Evolutionary conservation across 1,140 invertebrate genomes (phyloP), one percentile per base, ranked within the genome.

Genomic region (Atta colombica): DNA sequence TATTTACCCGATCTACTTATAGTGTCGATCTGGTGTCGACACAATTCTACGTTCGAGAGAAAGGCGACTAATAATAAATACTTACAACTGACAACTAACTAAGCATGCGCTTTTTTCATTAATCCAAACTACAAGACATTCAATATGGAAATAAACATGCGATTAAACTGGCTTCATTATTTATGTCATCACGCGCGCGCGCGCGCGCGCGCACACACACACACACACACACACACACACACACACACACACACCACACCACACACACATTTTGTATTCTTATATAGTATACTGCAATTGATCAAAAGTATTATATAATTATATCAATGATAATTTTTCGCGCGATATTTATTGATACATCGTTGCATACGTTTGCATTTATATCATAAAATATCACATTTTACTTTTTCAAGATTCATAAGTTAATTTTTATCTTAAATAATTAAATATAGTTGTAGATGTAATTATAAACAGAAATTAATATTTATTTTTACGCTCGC

Each of bases 81-180:
- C 60, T 35, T 66, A 51, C 18, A 65, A 78, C 25, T 51, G 45
- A 80, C 12, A 25, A 82, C 68, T 82, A 82, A 82, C 68, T 60
- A 61, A 75, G 69, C 80, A 84, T 84, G 69, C n/a, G 80, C 80
- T 84, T 84, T 45, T 63, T 18, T 28, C n/a, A 75, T 61, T 74
- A 80, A 80, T 80, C n/a, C 45, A 10, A 80, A 69, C 5, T 55
- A 25, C 28, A 31, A 45, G 8, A 45, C 6, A 82, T 49, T 60
- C 21, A 7, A 45, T 61, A 74, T 51, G 31, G 16, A 81, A 55
- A 55, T 28, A 12, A 81, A 80, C 14, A 35, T n/a, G 31, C 49
- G n/a, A 81, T 5, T 61, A 74, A 84, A 63, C 39, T 55, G 25
- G 18, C 25, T 61, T 84, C 8, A 63, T n/a, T 82, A 45, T 68